Evolutionary conservation across 35 echinoderm and acorn worm species (phyloP), one percentile per base, ranked within the genome.

Genomic region (Amphiura filiformis): DNA sequence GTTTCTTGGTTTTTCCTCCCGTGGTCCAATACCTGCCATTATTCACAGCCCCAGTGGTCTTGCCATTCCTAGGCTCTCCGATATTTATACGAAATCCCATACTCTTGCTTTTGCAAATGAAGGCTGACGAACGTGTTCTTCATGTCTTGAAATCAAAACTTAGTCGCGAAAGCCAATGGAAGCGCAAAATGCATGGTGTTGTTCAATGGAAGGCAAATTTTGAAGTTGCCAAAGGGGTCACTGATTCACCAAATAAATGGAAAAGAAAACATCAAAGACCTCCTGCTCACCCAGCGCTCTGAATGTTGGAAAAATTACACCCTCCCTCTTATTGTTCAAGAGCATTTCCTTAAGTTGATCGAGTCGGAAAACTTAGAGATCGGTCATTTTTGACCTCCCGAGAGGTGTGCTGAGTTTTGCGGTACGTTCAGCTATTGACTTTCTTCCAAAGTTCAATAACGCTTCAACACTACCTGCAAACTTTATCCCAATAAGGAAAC

Each of bases 321-420:
- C 22, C 31, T 39, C 14, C 85, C 75, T 18, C 75, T 87, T 37
- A 64, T 77, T 40, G 38, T 75, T 47, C 88, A 90, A 56, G 81
- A 81, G 7, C 44, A 90, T 47, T 41, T 90, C 35, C 56, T 84
- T n/a, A 90, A 90, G 39, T 33, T 90, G 1, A 76, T 84, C 33
- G 37, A 90, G 18, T 26, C 39, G 17, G 81, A 90, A 78, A 56
- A 90, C 88, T 1, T 90, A 81, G 81, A 76, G 64, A 35, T 84
- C 88, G 2, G 78, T 90, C 34, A 84, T 84, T 26, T 84, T 83
- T 90, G 39, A 84, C 39, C 31, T 90, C 14, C 88, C 88, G 40
- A 31, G 38, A 32, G 40, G 57, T 22, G 79, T 90, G 35, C 37
- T 90, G 4, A 84, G 61, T 20, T 84, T 83, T 35, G 80, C 65